Base-by-base conservation (phyloP, 2,888 invertebrate species). In the Sesamia inferens region DNA sequence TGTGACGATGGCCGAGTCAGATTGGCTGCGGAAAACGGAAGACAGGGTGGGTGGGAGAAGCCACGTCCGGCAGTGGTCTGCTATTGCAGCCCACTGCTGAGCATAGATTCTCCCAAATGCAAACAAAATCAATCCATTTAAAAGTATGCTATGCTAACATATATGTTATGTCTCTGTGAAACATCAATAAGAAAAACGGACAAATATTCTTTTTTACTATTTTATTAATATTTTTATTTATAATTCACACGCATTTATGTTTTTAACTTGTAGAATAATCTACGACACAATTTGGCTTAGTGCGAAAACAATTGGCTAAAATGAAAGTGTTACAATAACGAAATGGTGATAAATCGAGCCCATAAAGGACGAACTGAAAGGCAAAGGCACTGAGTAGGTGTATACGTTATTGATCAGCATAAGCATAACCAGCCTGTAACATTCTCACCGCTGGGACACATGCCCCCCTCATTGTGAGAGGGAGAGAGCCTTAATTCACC, bases 301-400 rank as follows among this genome's bases (percentile, higher is more conserved):
- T 84, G 89, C 86, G 91, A 88, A 92, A 91, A 93, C 93, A 93
- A 68, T 90, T 90, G 78, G 87, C 93, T 93, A 93, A 91, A 93
- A 93, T 84, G 88, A 92, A 87, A 93, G 92, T 86, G 89, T 91
- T 88, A 88, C 83, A 88, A 89, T 90, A 88, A 85, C 78, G 87
- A 89, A 90, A 89, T 90, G 89, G 88, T 83, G 86, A 85, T 83
- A 88, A 90, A 90, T 90, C 91, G 88, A 89, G 84, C 84, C 78
- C 82, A 62, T 82, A 81, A 82, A 86, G 84, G 83, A 74, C 55
- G 85, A 87, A 84, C 83, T 83, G 61, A 79, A 83, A 76, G 76
- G 77, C 82, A 76, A 31, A 65, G 76, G 44, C 19, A 57, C 61
- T 64, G 57, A 58, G 48, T 24, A 54, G 57, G 48, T 68, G 72